Evolutionary conservation across 2,797 vertebrate genomes (phyloP).

Genomic region (Chromobotia macracanthus): DNA sequence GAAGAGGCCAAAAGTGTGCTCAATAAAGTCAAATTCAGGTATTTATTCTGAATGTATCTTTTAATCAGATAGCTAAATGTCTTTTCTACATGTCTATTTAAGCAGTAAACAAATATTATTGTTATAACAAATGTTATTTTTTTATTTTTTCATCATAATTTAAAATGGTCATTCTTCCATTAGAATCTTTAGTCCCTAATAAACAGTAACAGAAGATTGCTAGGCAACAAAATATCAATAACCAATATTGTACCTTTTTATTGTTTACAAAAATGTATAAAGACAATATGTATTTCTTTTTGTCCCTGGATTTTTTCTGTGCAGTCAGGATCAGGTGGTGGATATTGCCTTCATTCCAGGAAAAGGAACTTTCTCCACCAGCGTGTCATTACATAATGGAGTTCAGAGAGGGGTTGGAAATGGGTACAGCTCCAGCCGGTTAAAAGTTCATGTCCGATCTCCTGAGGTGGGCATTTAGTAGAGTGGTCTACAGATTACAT

Average conservation of each 20-base stretch:
- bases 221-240: not conserved
- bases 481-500: constrained; percentile 46
- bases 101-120: no score
- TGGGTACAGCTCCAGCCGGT: constrained; percentile 75
- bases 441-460: constrained; percentile 84
- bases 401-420: constrained; percentile 76
- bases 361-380: constrained; percentile 77
- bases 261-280: not conserved
- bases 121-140: no score
- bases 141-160: no score
- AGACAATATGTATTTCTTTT: no score
- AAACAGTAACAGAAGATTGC: no score
- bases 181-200: no score
- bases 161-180: no score
- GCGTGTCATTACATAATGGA: constrained; percentile 75
- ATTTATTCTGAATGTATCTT: constrained; percentile 4
- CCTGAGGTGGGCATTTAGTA: constrained; percentile 79
- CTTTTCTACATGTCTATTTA: no score
- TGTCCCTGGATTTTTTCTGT: constrained; percentile 22
- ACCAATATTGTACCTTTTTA: not conserved
- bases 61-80: not conserved
- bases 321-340: constrained; percentile 80
- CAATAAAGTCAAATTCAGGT: constrained; percentile 85
- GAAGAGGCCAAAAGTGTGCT: constrained; percentile 87
- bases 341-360: constrained; percentile 91